Percentiles rank a stretch among this genome's conserved stretches.
These are phyloP conservation scores for Notocelia uddmanniana DNA, from an alignment of 2,888 invertebrate species.

Conservation along the genomic window DNA sequence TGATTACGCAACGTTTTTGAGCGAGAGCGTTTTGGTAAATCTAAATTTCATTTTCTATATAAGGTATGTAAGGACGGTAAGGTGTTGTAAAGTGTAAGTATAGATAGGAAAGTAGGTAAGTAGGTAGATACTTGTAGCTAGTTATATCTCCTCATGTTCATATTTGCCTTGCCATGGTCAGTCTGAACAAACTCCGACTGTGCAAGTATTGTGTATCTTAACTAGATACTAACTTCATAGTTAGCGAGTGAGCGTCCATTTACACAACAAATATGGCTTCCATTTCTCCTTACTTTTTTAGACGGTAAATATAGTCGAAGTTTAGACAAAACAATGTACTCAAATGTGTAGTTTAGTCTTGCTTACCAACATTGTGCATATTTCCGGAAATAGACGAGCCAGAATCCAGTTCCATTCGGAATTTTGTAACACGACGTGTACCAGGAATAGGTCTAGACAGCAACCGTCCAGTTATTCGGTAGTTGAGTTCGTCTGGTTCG, in stretches of 20 bases:
- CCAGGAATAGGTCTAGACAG: background rate
- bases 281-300: no score
- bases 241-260: no score
- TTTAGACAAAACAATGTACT: background rate
- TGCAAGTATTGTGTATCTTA: background rate
- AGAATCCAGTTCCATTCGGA: background rate
- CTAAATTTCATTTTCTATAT: no score
- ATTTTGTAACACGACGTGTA: background rate
- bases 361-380: background rate
- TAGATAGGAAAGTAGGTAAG: background rate
- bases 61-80: no score
- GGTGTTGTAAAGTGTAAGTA: no score
- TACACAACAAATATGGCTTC: no score
- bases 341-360: background rate
- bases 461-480: background rate
- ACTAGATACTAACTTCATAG: no score
- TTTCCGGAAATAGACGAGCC: background rate
- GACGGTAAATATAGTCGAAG: background rate
- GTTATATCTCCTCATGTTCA: background rate
- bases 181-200: background rate
- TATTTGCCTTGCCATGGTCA: background rate
- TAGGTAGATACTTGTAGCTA: background rate
- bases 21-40: no score
- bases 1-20: no score
- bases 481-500: background rate